Evolutionary conservation across 2,888 invertebrate species (phyloP), one percentile per base, ranked within the genome.

Genomic region (Encarsia formosa): DNA sequence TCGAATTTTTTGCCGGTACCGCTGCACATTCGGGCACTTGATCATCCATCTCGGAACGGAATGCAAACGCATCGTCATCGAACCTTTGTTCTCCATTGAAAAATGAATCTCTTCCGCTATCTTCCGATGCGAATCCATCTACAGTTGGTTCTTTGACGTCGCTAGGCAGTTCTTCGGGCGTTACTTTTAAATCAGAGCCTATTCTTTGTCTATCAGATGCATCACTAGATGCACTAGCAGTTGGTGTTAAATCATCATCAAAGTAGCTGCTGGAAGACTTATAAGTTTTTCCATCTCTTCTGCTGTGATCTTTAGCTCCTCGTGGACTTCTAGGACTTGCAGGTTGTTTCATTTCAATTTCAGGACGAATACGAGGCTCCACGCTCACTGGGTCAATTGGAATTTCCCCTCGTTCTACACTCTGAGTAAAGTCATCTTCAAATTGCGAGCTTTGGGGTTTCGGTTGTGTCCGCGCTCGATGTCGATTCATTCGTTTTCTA

Each of bases 211-310:
- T 61, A 38, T 73, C 73, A 1, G 69, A 67, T 1, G 68, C 56
- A 40, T 73, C 72, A 45, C 67, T 66, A 15, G 69, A 67, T 5
- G 66, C 65, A 57, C 69, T 70, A 0, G 68, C 69, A 5, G 79
- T 78, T 4, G 76, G 76, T 0, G 76, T 79, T 51, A 83, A 79
- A 59, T 84, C 83, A 63, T 83, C 83, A 59, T 83, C 80, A 60
- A 80, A 80, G 49, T 68, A 70, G 23, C 37, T 50, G 24, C 34
- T 49, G 3, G 69, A 65, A 20, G 63, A 55, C 38, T 68, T 70
- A 20, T 60, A 60, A 2, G 59, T 24, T 23, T 64, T 62, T 5
- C 61, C 49, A 43, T 67, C 65, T 50, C 61, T 63, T 50, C 60
- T 60, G 15, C 44, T 47, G 35, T 62, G 59, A 18, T 72, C 71